Base-by-base conservation (phyloP, 2,113 vertebrate species). In the Apeltes quadracus region DNA sequence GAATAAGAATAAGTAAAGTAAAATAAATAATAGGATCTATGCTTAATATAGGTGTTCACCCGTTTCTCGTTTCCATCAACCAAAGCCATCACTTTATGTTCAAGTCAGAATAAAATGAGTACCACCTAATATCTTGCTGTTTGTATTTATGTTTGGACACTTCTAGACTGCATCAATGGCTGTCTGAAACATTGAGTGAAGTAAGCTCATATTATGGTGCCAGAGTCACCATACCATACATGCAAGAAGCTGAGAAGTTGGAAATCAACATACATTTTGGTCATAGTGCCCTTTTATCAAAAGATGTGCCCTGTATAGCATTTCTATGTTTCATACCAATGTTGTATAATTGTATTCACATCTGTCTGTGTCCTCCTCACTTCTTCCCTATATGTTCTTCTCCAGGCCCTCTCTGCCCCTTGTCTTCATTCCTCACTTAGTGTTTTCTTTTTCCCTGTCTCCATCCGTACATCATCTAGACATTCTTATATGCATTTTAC, bases 401-500 rank as follows among this genome's bases (percentile, higher is more conserved):
- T 44, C 29, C 12, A 15, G 2, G 41, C 9, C 39, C 38, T 48
- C 11, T 58, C 36, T 1, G 0, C 27, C 10, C 13, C n/a, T 50
- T 38, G 7, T 27, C 36, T 20, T 63, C 7, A 16, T 36, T 20
- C 32, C 3, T 9, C 20, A 22, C 36, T 54, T 41, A 32, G 27
- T 39, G 46, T 55, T 56, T 48, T 23, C 32, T 51, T 20, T 54
- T 71, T 25, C 39, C 12, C 44, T 57, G 50, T 8, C 13, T 68
- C 53, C 34, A 41, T 27, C 11, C 39, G 5, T 36, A 43, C 46
- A 44, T n/a, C 2, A 43, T 29, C 61, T 29, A 36, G 61, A 81
- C 39, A 62, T 57, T 55, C 65, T 54, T 65, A 71, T 70, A 65
- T 70, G 71, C 72, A 74, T 88, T 82, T 84, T 67, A 78, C 81